Evolutionary conservation across 2,888 invertebrate species (phyloP).

Genomic region (Aleiodes testaceus): DNA sequence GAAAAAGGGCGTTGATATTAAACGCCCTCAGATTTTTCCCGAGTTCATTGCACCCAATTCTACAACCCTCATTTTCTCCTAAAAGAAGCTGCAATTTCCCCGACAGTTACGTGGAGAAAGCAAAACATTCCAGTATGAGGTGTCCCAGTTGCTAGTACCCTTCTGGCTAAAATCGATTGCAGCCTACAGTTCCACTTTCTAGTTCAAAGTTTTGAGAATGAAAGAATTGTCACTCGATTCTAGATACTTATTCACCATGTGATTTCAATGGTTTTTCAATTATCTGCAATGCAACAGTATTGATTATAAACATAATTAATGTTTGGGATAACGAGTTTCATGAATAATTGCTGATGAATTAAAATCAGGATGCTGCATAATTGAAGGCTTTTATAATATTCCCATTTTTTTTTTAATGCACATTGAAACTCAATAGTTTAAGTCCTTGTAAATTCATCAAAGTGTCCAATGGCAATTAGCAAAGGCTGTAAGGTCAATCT

Average conservation of each 20-base stretch:
- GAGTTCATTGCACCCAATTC: neutral
- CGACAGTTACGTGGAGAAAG: neutral
- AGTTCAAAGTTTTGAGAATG: neutral
- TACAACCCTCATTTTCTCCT: slow-evolving; percentile 4
- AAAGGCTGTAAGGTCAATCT: slow-evolving; percentile 19
- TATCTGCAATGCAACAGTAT: no score
- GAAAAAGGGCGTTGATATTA: no score
- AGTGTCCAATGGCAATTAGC: slow-evolving; percentile 29
- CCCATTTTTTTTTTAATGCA: neutral
- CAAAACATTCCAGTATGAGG: slow-evolving; percentile 15
- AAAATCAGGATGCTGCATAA: no score
- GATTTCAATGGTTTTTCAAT: no score
- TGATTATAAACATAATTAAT: no score
- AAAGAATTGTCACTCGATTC: neutral
- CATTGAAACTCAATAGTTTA: neutral
- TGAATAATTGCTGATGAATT: no score
- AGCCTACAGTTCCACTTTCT: neutral
- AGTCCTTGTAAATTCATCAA: slow-evolving; percentile 8
- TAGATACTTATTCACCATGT: no score
- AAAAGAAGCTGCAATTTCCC: neutral
- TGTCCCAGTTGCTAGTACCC: slow-evolving; percentile 22
- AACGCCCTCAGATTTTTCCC: no score
- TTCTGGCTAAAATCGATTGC: slow-evolving; percentile 17
- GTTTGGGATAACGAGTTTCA: no score
- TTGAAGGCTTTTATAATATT: no score